A percentile compares a stretch with the other conserved stretches of the same genome.
These are phyloP conservation scores for Sciurus vulgaris DNA, from an alignment of 2,797 vertebrate genomes.

Conservation along the genomic window DNA sequence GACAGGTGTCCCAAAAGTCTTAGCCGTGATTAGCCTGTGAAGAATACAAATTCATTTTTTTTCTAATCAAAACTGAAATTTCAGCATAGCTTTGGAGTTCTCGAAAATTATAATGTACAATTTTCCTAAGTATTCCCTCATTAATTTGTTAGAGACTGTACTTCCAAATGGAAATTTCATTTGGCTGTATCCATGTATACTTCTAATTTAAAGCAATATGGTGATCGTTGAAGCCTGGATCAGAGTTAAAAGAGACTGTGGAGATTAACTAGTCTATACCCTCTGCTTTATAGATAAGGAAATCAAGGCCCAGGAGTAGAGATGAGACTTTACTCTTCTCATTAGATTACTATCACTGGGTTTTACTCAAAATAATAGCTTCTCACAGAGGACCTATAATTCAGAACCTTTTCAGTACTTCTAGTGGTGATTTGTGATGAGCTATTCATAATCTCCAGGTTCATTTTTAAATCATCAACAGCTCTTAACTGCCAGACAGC, in stretches of 20 bases:
- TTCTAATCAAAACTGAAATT: constrained; percentile 59
- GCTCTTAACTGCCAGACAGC: background rate
- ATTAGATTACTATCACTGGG: background rate
- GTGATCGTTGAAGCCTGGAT: background rate
- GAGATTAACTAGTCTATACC: background rate
- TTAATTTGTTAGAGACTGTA: background rate
- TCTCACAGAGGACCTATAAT: background rate
- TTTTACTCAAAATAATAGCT: background rate
- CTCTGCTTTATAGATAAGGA: constrained; percentile 1
- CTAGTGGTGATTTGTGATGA: background rate
- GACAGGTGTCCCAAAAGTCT: constrained; percentile 49
- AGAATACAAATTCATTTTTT: background rate
- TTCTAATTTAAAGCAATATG: background rate
- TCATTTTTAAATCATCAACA: background rate
- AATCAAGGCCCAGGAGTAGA: background rate
- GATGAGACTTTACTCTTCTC: background rate
- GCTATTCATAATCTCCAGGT: background rate
- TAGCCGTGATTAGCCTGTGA: constrained; percentile 34
- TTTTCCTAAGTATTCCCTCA: constrained; percentile 15
- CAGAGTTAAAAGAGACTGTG: background rate
- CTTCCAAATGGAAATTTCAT: constrained; percentile 18
- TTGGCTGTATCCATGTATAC: background rate
- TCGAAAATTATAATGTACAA: background rate
- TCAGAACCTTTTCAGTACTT: background rate
- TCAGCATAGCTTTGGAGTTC: background rate